phyloP scores from a whole-genome alignment of 2,113 vertebrate species.

The Talpa occidentalis region DNA sequence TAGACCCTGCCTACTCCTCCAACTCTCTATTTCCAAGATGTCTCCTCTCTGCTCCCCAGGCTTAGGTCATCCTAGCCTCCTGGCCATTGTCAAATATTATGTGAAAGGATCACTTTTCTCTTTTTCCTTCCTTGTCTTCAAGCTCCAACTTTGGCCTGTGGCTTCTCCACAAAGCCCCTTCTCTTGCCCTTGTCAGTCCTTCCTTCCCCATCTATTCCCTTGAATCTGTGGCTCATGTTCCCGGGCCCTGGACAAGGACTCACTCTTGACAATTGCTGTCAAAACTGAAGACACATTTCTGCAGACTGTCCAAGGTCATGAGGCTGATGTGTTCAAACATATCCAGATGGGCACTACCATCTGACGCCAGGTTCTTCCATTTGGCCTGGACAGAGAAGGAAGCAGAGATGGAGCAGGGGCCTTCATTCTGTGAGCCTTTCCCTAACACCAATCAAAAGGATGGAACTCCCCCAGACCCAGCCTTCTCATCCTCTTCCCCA shows the following conservation, averaged over 20 bases:
- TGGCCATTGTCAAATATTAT: background rate
- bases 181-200: background rate
- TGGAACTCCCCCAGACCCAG: background rate
- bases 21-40: background rate
- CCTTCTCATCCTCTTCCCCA: background rate
- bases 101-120: background rate
- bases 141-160: accelerated
- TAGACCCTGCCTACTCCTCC: no score
- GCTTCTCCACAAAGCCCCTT: background rate
- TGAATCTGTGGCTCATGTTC: background rate
- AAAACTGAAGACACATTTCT: conserved; percentile 94
- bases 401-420: accelerated
- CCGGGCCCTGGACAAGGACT: conserved; percentile 54
- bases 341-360: conserved; percentile 81
- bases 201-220: background rate
- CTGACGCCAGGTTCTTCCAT: conserved; percentile 82
- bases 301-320: conserved; percentile 93
- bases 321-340: conserved; percentile 92
- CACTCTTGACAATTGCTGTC: conserved; percentile 93
- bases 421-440: background rate
- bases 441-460: background rate
- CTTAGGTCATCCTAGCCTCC: background rate
- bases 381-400: conserved; percentile 84
- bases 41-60: background rate
- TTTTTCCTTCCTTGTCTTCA: background rate